Base-by-base conservation (phyloP, 1,140 invertebrate species). In the Lepidurus couesii region DNA sequence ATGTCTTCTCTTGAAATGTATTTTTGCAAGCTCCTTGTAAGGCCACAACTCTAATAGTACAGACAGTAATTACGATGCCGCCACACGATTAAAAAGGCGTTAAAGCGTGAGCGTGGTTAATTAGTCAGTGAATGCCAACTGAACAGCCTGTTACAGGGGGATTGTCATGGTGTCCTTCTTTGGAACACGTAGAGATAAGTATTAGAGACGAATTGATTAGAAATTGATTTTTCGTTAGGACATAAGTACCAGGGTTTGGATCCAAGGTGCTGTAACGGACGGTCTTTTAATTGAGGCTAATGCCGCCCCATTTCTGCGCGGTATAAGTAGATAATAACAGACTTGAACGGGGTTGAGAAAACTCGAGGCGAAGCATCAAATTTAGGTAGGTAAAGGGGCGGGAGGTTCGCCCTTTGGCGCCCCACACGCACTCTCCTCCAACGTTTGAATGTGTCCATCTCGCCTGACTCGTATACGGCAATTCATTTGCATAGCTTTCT, bases 351-450 rank as follows among this genome's bases (percentile, higher is more conserved):
- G 53, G 53, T 65, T n/a, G 21, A 65, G 16, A 65, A 65, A 65
- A 65, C 9, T 65, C 21, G 53, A 65, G 53, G 53, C 34, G 53
- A 65, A 65, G 53, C 53, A 65, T 16, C 53, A 21, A 21, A 65
- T 9, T 65, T 65, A 21, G 53, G 53, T n/a, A 65, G 53, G 53
- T 21, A 65, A 65, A 65, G 53, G 53, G 53, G 53, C 53, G 53
- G 53, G 53, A 65, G 53, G 53, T 65, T 65, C 53, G 53, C 53
- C 53, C 53, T 65, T 65, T 65, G 53, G 53, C 53, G 53, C 53
- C 53, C 53, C 53, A 65, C 53, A 65, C 53, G 53, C 13, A 65
- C 53, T 65, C 53, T n/a, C 21, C n/a, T 21, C 13, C 16, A 65
- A 13, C 21, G 10, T 47, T 47, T 65, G 53, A 65, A 65, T 65